These are phyloP conservation scores for Drosophila jambulina DNA, from an alignment of 1,140 invertebrate genomes.

Conservation along the genomic window DNA sequence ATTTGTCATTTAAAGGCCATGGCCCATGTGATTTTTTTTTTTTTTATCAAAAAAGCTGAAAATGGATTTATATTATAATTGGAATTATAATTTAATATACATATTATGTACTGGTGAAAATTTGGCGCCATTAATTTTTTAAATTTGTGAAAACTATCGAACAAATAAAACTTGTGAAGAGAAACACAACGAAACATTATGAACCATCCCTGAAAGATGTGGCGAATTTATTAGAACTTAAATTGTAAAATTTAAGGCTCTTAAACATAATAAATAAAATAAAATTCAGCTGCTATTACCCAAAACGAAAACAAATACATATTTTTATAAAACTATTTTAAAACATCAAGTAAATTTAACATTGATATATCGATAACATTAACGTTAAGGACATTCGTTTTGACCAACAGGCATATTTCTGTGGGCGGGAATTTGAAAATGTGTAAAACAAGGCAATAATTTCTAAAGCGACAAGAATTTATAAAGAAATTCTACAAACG, in stretches of 20 bases:
- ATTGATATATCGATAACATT: slow-evolving; percentile 1
- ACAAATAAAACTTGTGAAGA: neutral
- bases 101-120: neutral
- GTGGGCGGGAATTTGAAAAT: neutral
- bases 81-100: too few species aligned
- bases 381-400: neutral
- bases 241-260: neutral
- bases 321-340: neutral
- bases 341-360: neutral
- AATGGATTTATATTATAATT: too few species aligned
- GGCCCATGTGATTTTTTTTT: neutral
- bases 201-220: neutral
- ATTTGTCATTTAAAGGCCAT: neutral
- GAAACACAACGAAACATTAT: neutral
- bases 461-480: too few species aligned
- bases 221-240: neutral
- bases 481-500: neutral
- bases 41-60: neutral
- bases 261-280: neutral
- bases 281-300: neutral
- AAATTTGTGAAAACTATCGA: slow-evolving; percentile 1
- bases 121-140: neutral
- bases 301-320: neutral
- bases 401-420: neutral
- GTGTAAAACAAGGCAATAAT: neutral